Base-by-base conservation (phyloP, 2,888 invertebrate genomes). In the Lycia hirtaria region DNA sequence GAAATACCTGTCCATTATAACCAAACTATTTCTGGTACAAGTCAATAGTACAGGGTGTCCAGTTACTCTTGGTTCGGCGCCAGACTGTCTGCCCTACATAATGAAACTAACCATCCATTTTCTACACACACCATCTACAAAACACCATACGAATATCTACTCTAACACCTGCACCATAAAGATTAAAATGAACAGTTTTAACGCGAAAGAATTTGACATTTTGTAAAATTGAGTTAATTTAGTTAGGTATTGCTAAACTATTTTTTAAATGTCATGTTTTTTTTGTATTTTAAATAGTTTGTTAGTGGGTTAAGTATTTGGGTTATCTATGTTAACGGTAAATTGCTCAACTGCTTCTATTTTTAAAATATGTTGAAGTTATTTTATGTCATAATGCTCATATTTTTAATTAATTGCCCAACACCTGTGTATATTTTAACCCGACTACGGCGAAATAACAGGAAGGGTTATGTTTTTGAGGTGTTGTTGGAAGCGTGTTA, bases 21-120 rank as follows among this genome's bases (percentile, higher is more conserved):
- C 47, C 52, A 58, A 62, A 67, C 56, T 72, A 72, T 69, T 68
- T 71, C 60, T 53, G 55, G 67, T 35, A n/a, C n/a, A n/a, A n/a
- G n/a, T n/a, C n/a, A n/a, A n/a, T n/a, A 40, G 49, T 6, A 4
- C 0, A 61, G 49, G 57, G 65, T 67, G 41, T 53, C 58, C 62
- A 68, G 65, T 68, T 63, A 64, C 47, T 26, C 40, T 80, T 85
- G 85, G 83, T 78, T 56, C 69, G 83, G 71, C 86, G 86, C 87
- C 87, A 86, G 82, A 75, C 83, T 51, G 86, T 85, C 86, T 87
- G 85, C 62, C 78, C 87, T 74, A 86, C 73, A 80, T 84, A 75
- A 73, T 62, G n/a, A n/a, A 4, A 4, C 33, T 12, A 17, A 24
- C 22, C 10, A 22, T n/a, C 28, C 22, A 19, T 49, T 47, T 28